phyloP scores from a whole-genome alignment of 2,888 invertebrate genomes.

The Sipha maydis region DNA sequence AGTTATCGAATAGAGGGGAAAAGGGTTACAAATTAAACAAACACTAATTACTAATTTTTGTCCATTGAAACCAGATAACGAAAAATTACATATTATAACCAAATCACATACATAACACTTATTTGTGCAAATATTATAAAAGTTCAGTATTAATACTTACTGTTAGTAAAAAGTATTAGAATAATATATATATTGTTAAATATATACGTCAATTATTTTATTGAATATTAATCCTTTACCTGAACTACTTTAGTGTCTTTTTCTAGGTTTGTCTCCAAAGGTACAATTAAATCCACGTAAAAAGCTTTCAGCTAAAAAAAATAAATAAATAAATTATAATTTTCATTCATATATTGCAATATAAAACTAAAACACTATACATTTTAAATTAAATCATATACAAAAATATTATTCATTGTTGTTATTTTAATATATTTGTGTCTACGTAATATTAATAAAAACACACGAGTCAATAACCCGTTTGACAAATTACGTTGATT shows the following conservation, averaged over 20 bases:
- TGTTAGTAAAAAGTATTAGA: too few relatives aligned
- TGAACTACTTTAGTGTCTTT: constrained; percentile 93
- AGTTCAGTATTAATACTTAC: too few relatives aligned
- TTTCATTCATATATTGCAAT: too few relatives aligned
- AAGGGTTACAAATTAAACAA: background rate
- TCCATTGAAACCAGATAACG: background rate
- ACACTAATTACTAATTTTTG: background rate
- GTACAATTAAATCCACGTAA: constrained; percentile 91
- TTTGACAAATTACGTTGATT: background rate
- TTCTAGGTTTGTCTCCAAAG: constrained; percentile 91
- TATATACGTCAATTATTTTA: too few relatives aligned
- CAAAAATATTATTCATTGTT: background rate
- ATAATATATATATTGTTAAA: too few relatives aligned
- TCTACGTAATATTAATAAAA: background rate
- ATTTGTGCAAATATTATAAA: background rate
- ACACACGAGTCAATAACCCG: background rate
- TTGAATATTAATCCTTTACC: constrained; percentile 70
- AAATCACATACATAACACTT: background rate
- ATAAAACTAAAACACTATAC: too few relatives aligned
- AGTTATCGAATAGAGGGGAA: background rate
- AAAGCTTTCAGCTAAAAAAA: constrained; percentile 87
- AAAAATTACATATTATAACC: constrained; percentile 1
- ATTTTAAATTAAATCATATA: background rate
- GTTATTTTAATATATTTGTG: background rate
- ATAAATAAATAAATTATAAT: constrained; percentile 63